Evolutionary conservation across 2,113 vertebrate genomes (phyloP).

Genomic region (Lycocorax pyrrhopterus): DNA sequence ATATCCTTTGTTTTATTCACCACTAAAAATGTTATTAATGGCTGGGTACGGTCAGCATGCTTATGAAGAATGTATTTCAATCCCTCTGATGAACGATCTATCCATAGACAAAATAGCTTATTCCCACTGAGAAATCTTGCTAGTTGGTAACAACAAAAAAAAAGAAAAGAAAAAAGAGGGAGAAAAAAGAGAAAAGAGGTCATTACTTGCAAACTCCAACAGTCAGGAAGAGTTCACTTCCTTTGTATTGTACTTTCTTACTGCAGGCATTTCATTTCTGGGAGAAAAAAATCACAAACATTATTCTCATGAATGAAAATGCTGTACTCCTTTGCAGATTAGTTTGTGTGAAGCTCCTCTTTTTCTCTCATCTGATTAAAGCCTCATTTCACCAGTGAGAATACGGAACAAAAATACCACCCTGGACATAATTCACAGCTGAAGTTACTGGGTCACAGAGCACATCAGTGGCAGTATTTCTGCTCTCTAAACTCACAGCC

Average conservation of each 20-base stretch:
- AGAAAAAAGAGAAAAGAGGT: background rate
- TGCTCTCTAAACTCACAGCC: background rate
- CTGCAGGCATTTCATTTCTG: background rate
- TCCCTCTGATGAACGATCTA: background rate
- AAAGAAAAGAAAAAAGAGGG: background rate
- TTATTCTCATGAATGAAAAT: conserved; percentile 17
- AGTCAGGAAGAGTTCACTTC: background rate
- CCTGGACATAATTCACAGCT: background rate
- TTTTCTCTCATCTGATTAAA: background rate
- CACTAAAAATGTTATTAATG: conserved; percentile 21
- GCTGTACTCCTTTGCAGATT: background rate
- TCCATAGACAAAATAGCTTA: background rate
- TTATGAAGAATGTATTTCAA: conserved; percentile 23
- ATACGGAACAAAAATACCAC: background rate
- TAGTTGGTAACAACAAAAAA: background rate
- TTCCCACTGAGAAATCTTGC: conserved; percentile 18
- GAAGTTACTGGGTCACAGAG: background rate
- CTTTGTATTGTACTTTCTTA: background rate
- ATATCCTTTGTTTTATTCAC: conserved; percentile 31
- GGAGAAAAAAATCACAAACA: background rate
- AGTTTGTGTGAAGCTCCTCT: background rate
- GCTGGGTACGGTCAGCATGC: background rate
- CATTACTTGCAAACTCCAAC: background rate
- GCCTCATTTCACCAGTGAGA: background rate
- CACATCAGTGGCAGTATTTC: background rate